Evolutionary conservation across 2,113 vertebrate species (phyloP), one percentile per base, ranked within the genome.

Genomic region (Terrapene triunguis): DNA sequence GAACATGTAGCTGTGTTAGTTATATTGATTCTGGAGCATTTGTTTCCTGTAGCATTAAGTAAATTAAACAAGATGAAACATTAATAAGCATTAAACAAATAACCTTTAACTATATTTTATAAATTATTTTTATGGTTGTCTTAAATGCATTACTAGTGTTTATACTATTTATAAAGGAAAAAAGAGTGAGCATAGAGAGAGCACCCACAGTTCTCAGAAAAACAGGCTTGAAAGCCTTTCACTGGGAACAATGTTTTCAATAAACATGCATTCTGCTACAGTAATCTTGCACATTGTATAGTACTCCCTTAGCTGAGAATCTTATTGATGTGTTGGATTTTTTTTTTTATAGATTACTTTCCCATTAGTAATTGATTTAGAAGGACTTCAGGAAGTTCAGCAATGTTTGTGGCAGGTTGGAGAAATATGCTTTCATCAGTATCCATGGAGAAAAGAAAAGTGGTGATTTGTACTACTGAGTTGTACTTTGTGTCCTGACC

Each of bases 151-250:
- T 55, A 25, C 54, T 24, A 55, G 54, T 55, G 22, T 55, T 55
- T 55, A 55, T 24, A 55, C 54, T 55, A 55, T 55, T 55, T 55
- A 55, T 55, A 55, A 55, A 55, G 24, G 54, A 55, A 55, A 24
- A 25, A 55, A 55, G 21, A 24, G 54, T 4, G 24, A 42, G n/a
- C 53, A 21, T 22, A 6, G 19, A 54, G 53, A 54, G 53, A 22
- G 19, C 51, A 22, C 53, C 62, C 3, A 8, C 5, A 0, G 10
- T 62, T 90, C 38, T 89, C 88, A 21, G 50, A 93, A 81, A 25
- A 89, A 47, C 48, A 82, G 94, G 65, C 72, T 94, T 59, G 89
- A 38, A 96, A 91, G 48, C 82, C 55, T 44, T 82, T 55, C 54
- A 55, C 24, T 24, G 38, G 4, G 51, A 88, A 91, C 65, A 89